Evolutionary conservation across 1,140 invertebrate species (phyloP).

Genomic region (Achatina immaculata): DNA sequence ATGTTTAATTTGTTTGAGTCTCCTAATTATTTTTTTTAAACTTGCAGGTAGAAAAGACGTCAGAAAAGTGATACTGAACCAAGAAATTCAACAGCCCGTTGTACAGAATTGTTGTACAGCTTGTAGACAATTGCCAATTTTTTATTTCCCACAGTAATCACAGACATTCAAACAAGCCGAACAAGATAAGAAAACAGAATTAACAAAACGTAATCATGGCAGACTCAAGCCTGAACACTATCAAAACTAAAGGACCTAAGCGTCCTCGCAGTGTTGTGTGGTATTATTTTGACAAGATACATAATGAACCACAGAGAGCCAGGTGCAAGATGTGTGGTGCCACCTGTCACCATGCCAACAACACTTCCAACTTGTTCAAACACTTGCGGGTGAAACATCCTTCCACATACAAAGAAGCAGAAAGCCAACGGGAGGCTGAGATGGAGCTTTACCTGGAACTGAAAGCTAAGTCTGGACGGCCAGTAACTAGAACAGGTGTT

Average conservation of each 20-base stretch:
- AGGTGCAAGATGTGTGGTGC: conserved; percentile 23
- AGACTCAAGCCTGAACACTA: neutral
- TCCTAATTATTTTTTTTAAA: too few relatives aligned
- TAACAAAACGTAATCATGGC: neutral
- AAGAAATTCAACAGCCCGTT: too few relatives aligned
- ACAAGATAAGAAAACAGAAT: neutral
- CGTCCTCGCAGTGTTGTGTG: conserved; percentile 35
- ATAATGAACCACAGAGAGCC: conserved; percentile 24
- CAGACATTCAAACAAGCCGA: neutral
- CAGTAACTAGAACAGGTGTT: neutral
- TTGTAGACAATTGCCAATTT: neutral
- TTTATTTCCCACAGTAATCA: neutral
- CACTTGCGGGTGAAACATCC: conserved; percentile 31
- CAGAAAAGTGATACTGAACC: too few relatives aligned
- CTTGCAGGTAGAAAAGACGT: too few relatives aligned
- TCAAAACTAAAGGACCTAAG: conserved; percentile 22
- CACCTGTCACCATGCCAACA: conserved; percentile 31
- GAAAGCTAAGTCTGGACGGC: conserved; percentile 22
- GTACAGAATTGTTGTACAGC: neutral
- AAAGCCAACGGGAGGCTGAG: conserved; percentile 22
- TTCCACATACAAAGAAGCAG: conserved; percentile 28
- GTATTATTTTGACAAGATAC: conserved; percentile 33
- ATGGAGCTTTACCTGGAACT: conserved; percentile 30
- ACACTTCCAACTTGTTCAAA: conserved; percentile 33
- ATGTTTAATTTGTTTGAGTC: too few relatives aligned